Percentiles rank a stretch among this genome's conserved stretches.
Conservation (phyloP, 37 sponge, comb jelly and placozoan species). For the Haliclona indistincta region DNA sequence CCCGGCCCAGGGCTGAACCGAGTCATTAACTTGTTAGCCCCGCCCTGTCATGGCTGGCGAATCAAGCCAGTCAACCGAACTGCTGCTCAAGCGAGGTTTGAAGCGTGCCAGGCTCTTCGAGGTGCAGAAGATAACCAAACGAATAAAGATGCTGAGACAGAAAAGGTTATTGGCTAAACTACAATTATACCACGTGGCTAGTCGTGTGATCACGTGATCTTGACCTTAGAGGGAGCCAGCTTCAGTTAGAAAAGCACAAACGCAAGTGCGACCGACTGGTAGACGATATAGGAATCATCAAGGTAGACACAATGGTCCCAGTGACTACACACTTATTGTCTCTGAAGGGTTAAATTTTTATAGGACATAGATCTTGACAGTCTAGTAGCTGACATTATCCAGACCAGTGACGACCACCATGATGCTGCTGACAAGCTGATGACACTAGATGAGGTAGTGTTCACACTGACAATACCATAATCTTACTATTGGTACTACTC, state of each 20-base stretch:
- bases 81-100: constrained; percentile 33
- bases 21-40: too few species aligned
- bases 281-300: constrained; percentile 35
- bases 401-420: background rate
- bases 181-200: background rate
- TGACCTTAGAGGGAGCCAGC: constrained; percentile 62
- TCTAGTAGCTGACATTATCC: background rate
- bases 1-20: too few species aligned
- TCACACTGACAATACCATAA: background rate
- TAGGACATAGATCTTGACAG: constrained; percentile 9
- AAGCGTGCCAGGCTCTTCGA: constrained; percentile 46
- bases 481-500: background rate
- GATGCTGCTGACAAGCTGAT: background rate
- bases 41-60: too few species aligned
- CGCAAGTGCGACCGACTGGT: constrained; percentile 25
- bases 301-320: too few species aligned
- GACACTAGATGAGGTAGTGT: too few species aligned
- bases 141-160: constrained; percentile 7
- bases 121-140: constrained; percentile 36
- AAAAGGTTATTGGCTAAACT: constrained; percentile 60
- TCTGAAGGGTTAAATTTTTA: too few species aligned
- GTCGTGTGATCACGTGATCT: too few species aligned
- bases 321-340: too few species aligned
- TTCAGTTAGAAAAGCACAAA: constrained; percentile 49
- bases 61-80: too few species aligned